Conservation (phyloP, 2,113 vertebrate species). For the Gallinago media region DNA sequence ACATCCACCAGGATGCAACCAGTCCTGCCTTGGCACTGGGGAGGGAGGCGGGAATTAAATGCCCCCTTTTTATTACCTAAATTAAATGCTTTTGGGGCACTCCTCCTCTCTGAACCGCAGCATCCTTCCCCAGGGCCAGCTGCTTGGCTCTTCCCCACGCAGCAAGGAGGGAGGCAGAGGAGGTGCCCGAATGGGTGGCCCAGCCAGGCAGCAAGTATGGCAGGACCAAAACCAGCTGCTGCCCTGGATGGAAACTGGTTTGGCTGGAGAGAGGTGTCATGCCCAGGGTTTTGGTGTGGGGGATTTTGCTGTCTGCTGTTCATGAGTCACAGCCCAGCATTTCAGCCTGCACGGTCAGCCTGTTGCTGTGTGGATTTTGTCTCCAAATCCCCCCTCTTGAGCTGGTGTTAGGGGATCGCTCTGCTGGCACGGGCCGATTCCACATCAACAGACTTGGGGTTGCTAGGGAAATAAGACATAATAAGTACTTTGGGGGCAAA, state of each 20-base stretch:
- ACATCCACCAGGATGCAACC: background rate
- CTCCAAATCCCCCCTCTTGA: background rate
- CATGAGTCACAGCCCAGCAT: rapidly evolving
- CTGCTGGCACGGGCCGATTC: background rate
- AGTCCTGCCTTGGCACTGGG: background rate
- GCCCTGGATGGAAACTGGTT: background rate
- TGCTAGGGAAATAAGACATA: conserved; percentile 8
- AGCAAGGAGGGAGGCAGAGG: background rate
- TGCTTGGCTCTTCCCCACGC: rapidly evolving
- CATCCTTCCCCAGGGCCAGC: background rate
- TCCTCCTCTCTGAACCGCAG: background rate
- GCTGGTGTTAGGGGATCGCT: background rate
- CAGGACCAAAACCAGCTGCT: background rate
- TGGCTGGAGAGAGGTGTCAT: background rate
- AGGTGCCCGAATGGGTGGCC: rapidly evolving
- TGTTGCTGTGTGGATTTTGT: background rate
- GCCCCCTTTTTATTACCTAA: background rate
- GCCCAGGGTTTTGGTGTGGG: background rate
- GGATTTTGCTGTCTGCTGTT: background rate
- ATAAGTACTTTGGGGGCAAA: background rate
- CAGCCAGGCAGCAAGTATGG: background rate
- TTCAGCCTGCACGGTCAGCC: rapidly evolving
- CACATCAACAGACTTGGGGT: background rate
- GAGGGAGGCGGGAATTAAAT: background rate
- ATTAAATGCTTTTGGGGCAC: background rate